phyloP scores from a whole-genome alignment of 2,797 vertebrate genomes.

The Xyrichtys novacula region DNA sequence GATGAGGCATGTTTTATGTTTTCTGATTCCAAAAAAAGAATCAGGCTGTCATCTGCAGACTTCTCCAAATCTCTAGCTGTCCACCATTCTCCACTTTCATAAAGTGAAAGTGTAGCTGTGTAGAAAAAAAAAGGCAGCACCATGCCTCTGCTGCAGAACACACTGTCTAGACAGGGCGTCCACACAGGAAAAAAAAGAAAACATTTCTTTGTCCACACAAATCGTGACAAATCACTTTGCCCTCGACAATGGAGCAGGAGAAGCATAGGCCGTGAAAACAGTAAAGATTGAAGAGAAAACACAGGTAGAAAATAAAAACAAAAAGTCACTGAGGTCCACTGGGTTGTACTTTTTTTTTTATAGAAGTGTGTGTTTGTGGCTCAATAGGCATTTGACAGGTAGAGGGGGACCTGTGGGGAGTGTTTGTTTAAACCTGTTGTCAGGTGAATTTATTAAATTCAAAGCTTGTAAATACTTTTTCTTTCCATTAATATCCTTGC shows the following conservation, averaged over 20 bases:
- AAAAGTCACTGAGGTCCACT: slow-evolving; percentile 45
- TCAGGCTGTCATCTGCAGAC: slow-evolving; percentile 29
- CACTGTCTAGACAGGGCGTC: slow-evolving; percentile 73
- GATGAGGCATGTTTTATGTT: neutral
- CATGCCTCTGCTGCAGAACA: slow-evolving; percentile 38
- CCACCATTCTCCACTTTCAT: slow-evolving; percentile 53
- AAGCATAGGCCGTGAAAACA: slow-evolving; percentile 72
- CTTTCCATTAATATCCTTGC: slow-evolving; percentile 67
- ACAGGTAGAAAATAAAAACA: slow-evolving; percentile 59
- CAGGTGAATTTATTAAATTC: neutral
- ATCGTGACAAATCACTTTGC: slow-evolving; percentile 81
- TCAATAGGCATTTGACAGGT: slow-evolving; percentile 5
- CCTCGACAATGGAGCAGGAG: slow-evolving; percentile 64
- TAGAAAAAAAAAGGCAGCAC: slow-evolving; percentile 56
- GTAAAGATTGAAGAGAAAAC: slow-evolving; percentile 73
- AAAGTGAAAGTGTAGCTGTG: slow-evolving; percentile 44
- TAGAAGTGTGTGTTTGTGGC: neutral
- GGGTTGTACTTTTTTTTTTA: neutral
- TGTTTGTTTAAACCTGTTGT: neutral
- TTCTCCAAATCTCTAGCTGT: slow-evolving; percentile 30
- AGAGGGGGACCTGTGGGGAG: neutral
- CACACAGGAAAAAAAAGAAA: slow-evolving; percentile 47
- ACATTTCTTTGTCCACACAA: slow-evolving; percentile 71
- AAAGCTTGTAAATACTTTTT: slow-evolving; percentile 42
- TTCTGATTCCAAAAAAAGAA: neutral